A percentile compares a stretch with the other conserved stretches of the same genome.
Conservation (phyloP, 2,113 vertebrate genomes). For the Asarcornis scutulata region DNA sequence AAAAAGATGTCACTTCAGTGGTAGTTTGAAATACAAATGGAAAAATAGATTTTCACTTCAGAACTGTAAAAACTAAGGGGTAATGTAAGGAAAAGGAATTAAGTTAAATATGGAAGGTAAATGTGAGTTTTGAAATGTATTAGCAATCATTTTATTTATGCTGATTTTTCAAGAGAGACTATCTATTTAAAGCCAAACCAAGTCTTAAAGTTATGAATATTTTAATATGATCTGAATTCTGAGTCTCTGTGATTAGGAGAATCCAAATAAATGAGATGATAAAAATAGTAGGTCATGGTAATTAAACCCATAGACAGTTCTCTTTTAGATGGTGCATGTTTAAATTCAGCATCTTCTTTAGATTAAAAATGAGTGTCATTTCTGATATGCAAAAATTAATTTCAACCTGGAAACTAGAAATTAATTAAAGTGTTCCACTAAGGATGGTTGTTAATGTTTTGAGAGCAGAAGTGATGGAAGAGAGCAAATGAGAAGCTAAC, state of each 20-base stretch:
- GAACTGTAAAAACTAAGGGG: background rate
- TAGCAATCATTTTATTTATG: background rate
- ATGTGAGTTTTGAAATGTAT: background rate
- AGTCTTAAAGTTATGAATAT: background rate
- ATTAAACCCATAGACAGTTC: background rate
- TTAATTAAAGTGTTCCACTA: background rate
- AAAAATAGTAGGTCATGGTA: background rate
- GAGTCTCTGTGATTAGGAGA: background rate
- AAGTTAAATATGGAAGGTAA: background rate
- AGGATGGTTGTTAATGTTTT: background rate
- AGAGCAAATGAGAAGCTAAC: conserved; percentile 35
- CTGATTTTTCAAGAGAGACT: background rate
- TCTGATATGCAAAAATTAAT: background rate
- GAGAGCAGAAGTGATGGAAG: background rate
- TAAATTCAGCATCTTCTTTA: background rate
- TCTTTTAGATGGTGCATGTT: background rate
- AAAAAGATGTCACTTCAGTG: background rate
- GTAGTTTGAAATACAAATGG: background rate
- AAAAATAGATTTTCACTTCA: background rate
- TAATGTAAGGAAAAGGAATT: background rate
- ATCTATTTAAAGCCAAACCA: background rate
- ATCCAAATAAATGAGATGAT: background rate
- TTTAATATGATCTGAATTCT: background rate
- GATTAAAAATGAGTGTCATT: background rate
- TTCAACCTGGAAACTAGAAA: background rate